Percentiles rank a stretch among this genome's conserved stretches.
These are phyloP conservation scores for Mycetomoellerius zeteki DNA, from an alignment of 1,140 invertebrate species.

Conservation along the genomic window DNA sequence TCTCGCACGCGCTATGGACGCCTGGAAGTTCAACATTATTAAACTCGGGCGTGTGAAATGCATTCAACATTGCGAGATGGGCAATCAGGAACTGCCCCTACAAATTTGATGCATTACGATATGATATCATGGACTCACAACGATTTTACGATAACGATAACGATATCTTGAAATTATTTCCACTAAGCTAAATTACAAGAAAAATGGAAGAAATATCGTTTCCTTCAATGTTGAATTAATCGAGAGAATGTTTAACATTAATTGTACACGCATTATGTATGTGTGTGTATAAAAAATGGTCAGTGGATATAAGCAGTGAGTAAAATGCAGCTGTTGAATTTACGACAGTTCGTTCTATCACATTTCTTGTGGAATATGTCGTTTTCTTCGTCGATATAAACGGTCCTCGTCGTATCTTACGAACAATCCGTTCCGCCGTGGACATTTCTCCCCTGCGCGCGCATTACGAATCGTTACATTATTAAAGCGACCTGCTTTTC, in stretches of 20 bases:
- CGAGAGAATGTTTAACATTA: neutral
- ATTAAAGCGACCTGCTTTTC: slow-evolving; percentile 44
- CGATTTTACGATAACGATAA: no score
- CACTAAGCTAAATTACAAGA: neutral
- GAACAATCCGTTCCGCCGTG: neutral
- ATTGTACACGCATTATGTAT: neutral
- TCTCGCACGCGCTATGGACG: neutral
- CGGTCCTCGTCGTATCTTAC: neutral
- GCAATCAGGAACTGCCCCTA: neutral
- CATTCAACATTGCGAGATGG: neutral
- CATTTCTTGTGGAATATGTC: neutral
- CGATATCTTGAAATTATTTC: neutral
- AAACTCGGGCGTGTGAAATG: neutral
- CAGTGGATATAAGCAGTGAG: neutral
- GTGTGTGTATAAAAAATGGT: neutral
- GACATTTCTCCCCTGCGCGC: slow-evolving; percentile 20
- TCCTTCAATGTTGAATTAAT: no score
- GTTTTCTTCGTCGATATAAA: neutral
- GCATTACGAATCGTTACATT: slow-evolving; percentile 43
- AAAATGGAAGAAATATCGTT: neutral
- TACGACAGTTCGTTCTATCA: neutral
- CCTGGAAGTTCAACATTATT: slow-evolving; percentile 23
- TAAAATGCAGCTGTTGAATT: neutral
- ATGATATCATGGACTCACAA: neutral
- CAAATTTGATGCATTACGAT: neutral